Conservation (phyloP, 2,797 vertebrate genomes). For the Holocentrus rufus region DNA sequence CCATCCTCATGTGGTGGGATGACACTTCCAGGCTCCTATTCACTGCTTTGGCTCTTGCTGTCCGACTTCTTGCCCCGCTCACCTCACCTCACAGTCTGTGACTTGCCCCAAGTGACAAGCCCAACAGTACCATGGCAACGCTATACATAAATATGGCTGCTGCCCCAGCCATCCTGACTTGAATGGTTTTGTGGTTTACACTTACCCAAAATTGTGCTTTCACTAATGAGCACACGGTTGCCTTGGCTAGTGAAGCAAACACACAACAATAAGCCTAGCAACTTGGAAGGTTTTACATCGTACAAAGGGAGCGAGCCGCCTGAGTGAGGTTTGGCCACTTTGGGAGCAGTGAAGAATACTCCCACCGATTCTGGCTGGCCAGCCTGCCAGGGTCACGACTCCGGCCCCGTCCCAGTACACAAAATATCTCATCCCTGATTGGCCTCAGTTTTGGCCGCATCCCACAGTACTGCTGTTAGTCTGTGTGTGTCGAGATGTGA, state of each 20-base stretch:
- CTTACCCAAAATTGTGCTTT: conserved; percentile 22
- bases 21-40: too few species aligned
- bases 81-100: too few species aligned
- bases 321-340: conserved; percentile 34
- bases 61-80: too few species aligned
- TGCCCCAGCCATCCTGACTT: too few species aligned
- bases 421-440: conserved; percentile 34
- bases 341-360: conserved; percentile 35
- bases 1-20: too few species aligned
- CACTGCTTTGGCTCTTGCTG: too few species aligned
- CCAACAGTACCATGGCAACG: too few species aligned
- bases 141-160: too few species aligned
- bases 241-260: conserved; percentile 24
- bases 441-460: conserved; percentile 41
- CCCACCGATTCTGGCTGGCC: conserved; percentile 34
- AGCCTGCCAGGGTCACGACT: conserved; percentile 60
- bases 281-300: conserved; percentile 34
- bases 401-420: conserved; percentile 36
- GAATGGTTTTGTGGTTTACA: neutral
- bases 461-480: conserved; percentile 33
- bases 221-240: conserved; percentile 26
- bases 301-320: conserved; percentile 24
- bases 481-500: conserved; percentile 7
- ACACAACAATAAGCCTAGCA: conserved; percentile 35
- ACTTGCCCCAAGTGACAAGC: too few species aligned